These are phyloP conservation scores for Lepidocyrtoides sp. DNA, from an alignment of 2,888 invertebrate species.

Conservation along the genomic window DNA sequence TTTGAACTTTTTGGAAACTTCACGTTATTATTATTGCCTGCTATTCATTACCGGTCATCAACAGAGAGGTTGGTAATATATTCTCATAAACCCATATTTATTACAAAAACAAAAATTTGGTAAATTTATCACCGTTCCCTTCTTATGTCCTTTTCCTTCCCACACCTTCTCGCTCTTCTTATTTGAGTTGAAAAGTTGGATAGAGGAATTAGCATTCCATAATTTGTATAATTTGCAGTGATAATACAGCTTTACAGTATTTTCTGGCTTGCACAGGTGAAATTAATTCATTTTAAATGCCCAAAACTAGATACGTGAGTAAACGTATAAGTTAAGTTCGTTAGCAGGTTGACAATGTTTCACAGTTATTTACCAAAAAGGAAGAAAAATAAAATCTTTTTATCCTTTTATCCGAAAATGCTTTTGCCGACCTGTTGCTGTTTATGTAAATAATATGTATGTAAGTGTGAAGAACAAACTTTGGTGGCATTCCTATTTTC, in stretches of 20 bases:
- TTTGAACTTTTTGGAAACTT: constrained; percentile 53
- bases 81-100: constrained; percentile 15
- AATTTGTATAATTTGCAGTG: neutral
- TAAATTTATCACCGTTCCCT: constrained; percentile 6
- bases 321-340: too few species aligned
- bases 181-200: constrained; percentile 47
- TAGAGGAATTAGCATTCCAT: constrained; percentile 1
- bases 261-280: neutral
- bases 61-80: neutral
- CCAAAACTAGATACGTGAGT: neutral
- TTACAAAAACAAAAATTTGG: too few species aligned
- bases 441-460: neutral
- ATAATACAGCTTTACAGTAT: constrained; percentile 2
- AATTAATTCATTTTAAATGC: neutral
- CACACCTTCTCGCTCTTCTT: constrained; percentile 10
- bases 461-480: neutral
- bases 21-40: constrained; percentile 58
- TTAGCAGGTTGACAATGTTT: constrained; percentile 57
- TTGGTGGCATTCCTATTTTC: constrained; percentile 44
- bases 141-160: constrained; percentile 21
- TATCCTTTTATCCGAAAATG: constrained; percentile 33
- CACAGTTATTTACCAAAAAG: constrained; percentile 45
- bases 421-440: neutral
- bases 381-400: constrained; percentile 19
- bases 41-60: constrained; percentile 58